phyloP scores from a whole-genome alignment of 2,797 vertebrate species.

The Rhinogobio ventralis region DNA sequence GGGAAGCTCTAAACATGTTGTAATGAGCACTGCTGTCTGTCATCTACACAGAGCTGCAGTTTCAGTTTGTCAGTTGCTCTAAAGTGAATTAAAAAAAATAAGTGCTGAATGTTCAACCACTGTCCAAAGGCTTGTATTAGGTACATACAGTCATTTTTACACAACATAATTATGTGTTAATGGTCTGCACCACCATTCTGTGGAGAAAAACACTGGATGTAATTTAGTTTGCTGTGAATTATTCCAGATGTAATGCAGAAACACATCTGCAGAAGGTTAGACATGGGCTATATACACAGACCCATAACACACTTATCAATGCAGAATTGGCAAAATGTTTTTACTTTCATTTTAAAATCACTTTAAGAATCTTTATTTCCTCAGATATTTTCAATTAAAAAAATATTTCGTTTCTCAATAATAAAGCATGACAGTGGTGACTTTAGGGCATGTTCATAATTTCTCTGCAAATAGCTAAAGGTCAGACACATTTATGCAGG shows the following conservation, averaged over 20 bases:
- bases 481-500: not conserved
- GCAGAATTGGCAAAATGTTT: not conserved
- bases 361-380: not conserved
- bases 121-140: conserved; percentile 67
- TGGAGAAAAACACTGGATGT: conserved; percentile 64
- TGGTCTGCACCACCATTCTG: conserved; percentile 67
- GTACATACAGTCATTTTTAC: conserved; percentile 67
- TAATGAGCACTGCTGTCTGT: not conserved
- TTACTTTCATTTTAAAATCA: not conserved
- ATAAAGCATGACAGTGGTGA: not conserved
- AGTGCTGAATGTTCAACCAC: conserved; percentile 41
- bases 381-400: too few relatives aligned
- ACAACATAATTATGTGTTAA: conserved; percentile 76
- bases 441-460: not conserved
- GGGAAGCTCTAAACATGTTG: not conserved
- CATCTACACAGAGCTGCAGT: conserved; percentile 50
- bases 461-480: not conserved
- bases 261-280: conserved; percentile 47
- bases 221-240: conserved; percentile 72
- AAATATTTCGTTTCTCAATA: not conserved
- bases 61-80: conserved; percentile 66
- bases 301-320: not conserved
- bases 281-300: not conserved
- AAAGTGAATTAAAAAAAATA: conserved; percentile 63
- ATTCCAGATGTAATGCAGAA: conserved; percentile 73